These are phyloP conservation scores for Xylota segnis DNA, from an alignment of 2,888 invertebrate species.

Conservation along the genomic window DNA sequence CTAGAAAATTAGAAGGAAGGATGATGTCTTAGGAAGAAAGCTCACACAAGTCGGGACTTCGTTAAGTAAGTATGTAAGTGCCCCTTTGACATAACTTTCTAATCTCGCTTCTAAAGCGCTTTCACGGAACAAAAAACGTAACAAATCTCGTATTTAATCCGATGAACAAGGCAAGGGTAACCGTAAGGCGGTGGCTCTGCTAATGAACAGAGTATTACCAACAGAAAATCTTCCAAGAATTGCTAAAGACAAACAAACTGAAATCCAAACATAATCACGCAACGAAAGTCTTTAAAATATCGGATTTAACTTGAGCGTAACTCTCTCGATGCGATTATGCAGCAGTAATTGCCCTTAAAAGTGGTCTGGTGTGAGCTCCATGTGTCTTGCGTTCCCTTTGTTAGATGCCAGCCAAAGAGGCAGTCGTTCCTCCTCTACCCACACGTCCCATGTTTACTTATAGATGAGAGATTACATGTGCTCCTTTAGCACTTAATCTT, in stretches of 20 bases:
- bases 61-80: no score
- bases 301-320: slow-evolving; percentile 55
- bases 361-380: slow-evolving; percentile 35
- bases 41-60: no score
- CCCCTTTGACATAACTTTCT: no score
- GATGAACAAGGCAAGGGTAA: not conserved
- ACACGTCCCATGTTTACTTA: slow-evolving; percentile 44
- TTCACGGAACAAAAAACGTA: slow-evolving; percentile 7
- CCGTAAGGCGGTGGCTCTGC: not conserved
- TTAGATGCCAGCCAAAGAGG: slow-evolving; percentile 36
- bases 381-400: slow-evolving; percentile 29
- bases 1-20: no score
- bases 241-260: not conserved
- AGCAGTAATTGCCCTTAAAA: slow-evolving; percentile 68
- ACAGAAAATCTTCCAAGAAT: not conserved
- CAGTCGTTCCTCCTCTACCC: not conserved
- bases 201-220: not conserved
- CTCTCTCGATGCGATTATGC: slow-evolving; percentile 62
- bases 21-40: no score
- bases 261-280: slow-evolving; percentile 24
- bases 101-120: no score
- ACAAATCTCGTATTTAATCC: no score
- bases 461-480: slow-evolving; percentile 73
- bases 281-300: slow-evolving; percentile 48
- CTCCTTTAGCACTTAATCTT: slow-evolving; percentile 73